Evolutionary conservation across 2,888 invertebrate genomes (phyloP), one percentile per base, ranked within the genome.

Genomic region (Dolichopus griseipennis): DNA sequence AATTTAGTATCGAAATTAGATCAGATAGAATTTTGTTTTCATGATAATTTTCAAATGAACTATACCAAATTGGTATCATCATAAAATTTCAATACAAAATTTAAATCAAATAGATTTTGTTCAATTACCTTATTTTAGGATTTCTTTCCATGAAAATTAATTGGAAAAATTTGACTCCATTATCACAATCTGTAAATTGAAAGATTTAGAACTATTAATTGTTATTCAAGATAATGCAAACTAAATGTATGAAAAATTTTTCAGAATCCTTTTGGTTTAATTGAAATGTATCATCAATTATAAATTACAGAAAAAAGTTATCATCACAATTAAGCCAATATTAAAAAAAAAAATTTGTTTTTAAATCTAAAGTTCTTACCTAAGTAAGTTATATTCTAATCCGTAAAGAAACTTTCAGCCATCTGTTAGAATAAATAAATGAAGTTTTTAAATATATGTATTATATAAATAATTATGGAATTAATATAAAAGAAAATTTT

Each of bases 231-330:
- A 22, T 61, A 61, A 61, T 18, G 6, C 9, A 20, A 61, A 8
- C n/a, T 61, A 21, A 9, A 10, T 61, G 20, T 61, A 21, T 21
- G 3, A 22, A 61, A 20, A 52, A n/a, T n/a, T n/a, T 65, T 9
- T 68, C 68, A 68, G 68, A 73, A 75, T 75, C 75, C 76, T 76
- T 76, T 76, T 76, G 76, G 76, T 76, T 76, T 69, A 71, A 70
- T 72, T 72, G 71, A 71, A 72, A 75, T 74, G 66, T 65, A 70
- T 75, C 75, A 74, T 73, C 76, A 76, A 69, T 67, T 72, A 71
- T 71, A 20, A 21, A 73, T 76, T 37, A 37, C 73, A 73, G 76
- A 74, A 72, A 74, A 66, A 74, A 72, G 72, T 74, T 74, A 72
- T 75, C 76, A 76, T 76, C 76, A 76, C 65, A 8, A 64, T 68